These are phyloP conservation scores for Porites lutea DNA, from an alignment of 64 coral and sea anemone species.

Conservation along the genomic window DNA sequence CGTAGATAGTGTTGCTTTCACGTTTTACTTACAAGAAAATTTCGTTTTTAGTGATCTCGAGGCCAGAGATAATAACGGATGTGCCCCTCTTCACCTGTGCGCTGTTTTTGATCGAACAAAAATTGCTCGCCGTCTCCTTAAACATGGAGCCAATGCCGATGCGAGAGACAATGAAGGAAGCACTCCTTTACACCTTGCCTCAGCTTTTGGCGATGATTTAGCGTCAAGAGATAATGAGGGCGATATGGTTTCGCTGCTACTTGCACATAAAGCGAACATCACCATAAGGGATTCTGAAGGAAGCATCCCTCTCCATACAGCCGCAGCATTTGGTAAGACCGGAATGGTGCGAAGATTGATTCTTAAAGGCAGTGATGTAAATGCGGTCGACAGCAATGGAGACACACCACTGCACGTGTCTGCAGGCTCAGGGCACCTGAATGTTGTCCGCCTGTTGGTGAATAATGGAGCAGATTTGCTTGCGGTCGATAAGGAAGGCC, in stretches of 20 bases:
- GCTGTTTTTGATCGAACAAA: background rate
- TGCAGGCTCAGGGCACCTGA: too few relatives aligned
- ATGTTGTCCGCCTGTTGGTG: too few relatives aligned
- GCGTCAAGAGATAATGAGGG: background rate
- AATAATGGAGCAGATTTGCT: background rate
- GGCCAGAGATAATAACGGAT: conserved; percentile 1
- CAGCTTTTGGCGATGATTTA: conserved; percentile 45
- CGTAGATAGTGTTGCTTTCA: too few relatives aligned
- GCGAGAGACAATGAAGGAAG: conserved; percentile 1
- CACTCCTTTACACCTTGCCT: conserved; percentile 62
- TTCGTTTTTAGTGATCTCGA: background rate
- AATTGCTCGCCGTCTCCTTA: conserved; percentile 17
- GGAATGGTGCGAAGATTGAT: conserved; percentile 17
- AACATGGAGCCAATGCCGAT: conserved; percentile 28
- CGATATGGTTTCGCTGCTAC: conserved; percentile 45
- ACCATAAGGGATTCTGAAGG: conserved; percentile 57
- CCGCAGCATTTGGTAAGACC: too few relatives aligned
- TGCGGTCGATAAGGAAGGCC: background rate
- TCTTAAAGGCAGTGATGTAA: conserved; percentile 58
- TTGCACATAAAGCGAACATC: conserved; percentile 49
- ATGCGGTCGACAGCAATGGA: background rate
- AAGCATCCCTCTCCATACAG: too few relatives aligned
- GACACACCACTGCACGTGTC: too few relatives aligned
- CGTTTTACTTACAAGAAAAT: background rate
- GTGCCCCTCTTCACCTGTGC: background rate